A percentile compares a stretch with the other conserved stretches of the same genome.
phyloP scores from a whole-genome alignment of 2,888 invertebrate genomes.

The Hypomecis atomaria region DNA sequence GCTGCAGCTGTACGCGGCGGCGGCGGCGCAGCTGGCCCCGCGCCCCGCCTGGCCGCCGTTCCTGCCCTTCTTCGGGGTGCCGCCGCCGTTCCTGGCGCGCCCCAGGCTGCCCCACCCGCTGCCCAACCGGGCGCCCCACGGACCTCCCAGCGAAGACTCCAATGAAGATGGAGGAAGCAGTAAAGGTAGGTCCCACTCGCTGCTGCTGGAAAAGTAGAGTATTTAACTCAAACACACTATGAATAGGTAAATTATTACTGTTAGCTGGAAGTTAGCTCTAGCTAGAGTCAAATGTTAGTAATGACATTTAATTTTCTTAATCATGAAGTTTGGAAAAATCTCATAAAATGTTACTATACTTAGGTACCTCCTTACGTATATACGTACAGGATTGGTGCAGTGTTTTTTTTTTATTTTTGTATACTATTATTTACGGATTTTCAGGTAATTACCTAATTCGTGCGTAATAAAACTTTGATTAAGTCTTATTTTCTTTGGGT shows the following conservation, averaged over 20 bases:
- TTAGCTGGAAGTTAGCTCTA: not conserved
- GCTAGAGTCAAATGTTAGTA: not conserved
- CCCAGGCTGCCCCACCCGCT: slow-evolving; percentile 74
- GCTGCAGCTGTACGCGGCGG: slow-evolving; percentile 88
- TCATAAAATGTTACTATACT: too few species aligned
- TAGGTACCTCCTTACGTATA: too few species aligned
- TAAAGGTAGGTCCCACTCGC: slow-evolving; percentile 65
- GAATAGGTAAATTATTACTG: not conserved
- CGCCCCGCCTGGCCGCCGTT: slow-evolving; percentile 86
- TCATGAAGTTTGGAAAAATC: too few species aligned
- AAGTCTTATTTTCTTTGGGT: too few species aligned
- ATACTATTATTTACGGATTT: too few species aligned
- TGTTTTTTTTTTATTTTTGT: too few species aligned
- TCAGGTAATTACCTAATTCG: too few species aligned
- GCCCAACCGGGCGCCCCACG: slow-evolving; percentile 75
- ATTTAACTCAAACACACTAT: not conserved
- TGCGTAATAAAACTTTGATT: too few species aligned
- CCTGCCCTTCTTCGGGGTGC: slow-evolving; percentile 85
- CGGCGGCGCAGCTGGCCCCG: slow-evolving; percentile 85
- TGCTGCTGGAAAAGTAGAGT: not conserved
- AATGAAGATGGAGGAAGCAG: slow-evolving; percentile 83
- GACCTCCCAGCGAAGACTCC: slow-evolving; percentile 83
- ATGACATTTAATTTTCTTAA: too few species aligned
- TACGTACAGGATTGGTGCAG: too few species aligned
- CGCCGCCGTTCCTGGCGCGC: slow-evolving; percentile 83